phyloP scores from a whole-genome alignment of 2,113 vertebrate genomes.

The Hoplias malabaricus region DNA sequence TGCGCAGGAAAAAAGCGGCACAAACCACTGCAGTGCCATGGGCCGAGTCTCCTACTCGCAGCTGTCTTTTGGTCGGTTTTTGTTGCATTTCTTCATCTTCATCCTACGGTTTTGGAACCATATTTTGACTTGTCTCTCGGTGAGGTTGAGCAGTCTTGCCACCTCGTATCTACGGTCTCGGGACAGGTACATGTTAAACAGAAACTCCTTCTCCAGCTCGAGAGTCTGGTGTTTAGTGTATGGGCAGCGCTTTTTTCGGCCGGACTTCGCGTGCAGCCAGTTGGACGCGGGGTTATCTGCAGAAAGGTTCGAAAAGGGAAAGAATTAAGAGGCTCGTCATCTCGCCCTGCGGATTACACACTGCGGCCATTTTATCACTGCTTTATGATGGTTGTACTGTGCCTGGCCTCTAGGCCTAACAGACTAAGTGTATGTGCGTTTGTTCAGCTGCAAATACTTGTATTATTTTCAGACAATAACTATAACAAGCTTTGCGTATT shows the following conservation, averaged over 20 bases:
- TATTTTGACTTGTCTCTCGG: slow-evolving; percentile 98
- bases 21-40: slow-evolving; percentile 40
- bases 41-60: slow-evolving; percentile 62
- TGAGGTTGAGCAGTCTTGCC: slow-evolving; percentile 91
- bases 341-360: slow-evolving; percentile 34
- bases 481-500: not conserved
- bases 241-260: slow-evolving; percentile 94
- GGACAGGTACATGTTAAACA: slow-evolving; percentile 99
- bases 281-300: slow-evolving; percentile 93
- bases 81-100: slow-evolving; percentile 99
- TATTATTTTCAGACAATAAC: not conserved
- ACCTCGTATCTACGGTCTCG: slow-evolving; percentile 97
- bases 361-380: slow-evolving; percentile 54
- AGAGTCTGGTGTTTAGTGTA: slow-evolving; percentile 97
- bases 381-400: slow-evolving; percentile 15
- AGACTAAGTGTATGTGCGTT: slow-evolving; percentile 1
- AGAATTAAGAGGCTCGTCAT: slow-evolving; percentile 56
- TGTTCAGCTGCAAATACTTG: not conserved
- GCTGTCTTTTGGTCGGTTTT: slow-evolving; percentile 90
- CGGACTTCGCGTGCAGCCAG: slow-evolving; percentile 98
- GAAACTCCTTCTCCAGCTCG: slow-evolving; percentile 97
- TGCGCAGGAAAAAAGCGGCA: slow-evolving; percentile 31
- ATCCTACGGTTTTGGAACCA: slow-evolving; percentile 99
- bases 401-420: not conserved
- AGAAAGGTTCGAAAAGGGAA: slow-evolving; percentile 57